Conservation (phyloP, 2,797 vertebrate species). For the Rhinoraja longicauda region DNA sequence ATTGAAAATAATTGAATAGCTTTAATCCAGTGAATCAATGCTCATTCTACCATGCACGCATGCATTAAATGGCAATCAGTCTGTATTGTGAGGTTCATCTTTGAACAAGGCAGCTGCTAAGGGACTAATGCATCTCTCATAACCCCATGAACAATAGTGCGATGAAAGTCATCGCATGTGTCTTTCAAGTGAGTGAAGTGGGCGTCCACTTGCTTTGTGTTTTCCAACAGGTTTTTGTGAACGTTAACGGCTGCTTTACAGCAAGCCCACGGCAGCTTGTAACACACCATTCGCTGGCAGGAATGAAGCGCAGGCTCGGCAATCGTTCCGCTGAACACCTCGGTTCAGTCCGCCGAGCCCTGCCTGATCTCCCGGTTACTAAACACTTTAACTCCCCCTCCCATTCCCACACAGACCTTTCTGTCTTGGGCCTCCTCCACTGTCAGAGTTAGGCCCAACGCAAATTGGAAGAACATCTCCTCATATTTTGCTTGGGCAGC, state of each 20-base stretch:
- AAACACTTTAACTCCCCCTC: no score
- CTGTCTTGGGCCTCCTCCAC: no score
- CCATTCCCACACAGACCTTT: no score
- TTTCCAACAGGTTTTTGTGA: not conserved
- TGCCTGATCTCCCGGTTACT: no score
- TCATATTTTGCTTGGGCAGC: no score
- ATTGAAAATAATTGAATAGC: not conserved
- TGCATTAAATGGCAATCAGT: not conserved
- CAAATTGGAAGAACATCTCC: no score
- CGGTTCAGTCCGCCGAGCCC: no score
- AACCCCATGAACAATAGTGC: not conserved
- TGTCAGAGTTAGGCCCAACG: no score
- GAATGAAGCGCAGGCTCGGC: not conserved
- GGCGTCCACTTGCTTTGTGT: not conserved
- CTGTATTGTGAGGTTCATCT: not conserved
- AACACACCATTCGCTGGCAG: not conserved
- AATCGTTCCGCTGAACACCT: no score
- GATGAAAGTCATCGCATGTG: not conserved
- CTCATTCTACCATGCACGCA: not conserved
- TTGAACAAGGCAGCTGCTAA: constrained; percentile 17
- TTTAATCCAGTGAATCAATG: not conserved
- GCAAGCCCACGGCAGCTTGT: not conserved
- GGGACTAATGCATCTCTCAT: not conserved
- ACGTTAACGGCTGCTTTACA: not conserved
- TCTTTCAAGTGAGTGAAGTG: not conserved